Percentiles rank a stretch among this genome's conserved stretches.
Conservation (phyloP, 1,140 invertebrate species). For the Halictus rubicundus region DNA sequence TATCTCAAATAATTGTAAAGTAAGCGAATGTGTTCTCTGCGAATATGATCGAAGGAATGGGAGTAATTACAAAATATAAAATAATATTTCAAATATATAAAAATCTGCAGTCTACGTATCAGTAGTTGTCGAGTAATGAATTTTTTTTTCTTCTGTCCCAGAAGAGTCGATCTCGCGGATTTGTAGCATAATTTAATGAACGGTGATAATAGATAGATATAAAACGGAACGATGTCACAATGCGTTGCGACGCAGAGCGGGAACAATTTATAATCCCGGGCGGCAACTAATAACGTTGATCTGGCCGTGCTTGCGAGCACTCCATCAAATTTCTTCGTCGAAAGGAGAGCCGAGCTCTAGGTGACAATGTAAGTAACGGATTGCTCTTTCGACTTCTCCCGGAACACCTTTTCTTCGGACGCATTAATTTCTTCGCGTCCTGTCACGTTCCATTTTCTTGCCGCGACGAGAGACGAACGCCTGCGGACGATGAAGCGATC, state of each 20-base stretch:
- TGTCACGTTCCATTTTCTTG: background rate
- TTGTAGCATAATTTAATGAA: too few relatives aligned
- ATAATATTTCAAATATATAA: too few relatives aligned
- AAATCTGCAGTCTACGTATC: too few relatives aligned
- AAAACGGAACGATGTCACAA: conserved; percentile 15
- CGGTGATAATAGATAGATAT: too few relatives aligned
- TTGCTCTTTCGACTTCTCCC: background rate
- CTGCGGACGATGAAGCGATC: background rate
- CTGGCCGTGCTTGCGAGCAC: background rate
- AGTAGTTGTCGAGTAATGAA: too few relatives aligned
- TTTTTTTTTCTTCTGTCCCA: too few relatives aligned
- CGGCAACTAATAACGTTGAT: background rate
- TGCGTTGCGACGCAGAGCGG: background rate
- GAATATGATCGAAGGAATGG: too few relatives aligned
- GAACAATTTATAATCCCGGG: background rate
- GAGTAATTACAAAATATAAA: too few relatives aligned
- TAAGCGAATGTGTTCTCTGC: too few relatives aligned
- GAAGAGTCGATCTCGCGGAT: background rate
- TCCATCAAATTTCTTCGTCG: background rate
- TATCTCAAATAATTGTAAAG: too few relatives aligned
- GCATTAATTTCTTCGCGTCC: background rate
- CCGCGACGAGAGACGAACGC: background rate
- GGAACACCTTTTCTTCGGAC: background rate
- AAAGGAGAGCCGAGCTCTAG: background rate
- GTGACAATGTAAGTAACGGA: background rate